These are phyloP conservation scores for Drosophila pectinifera DNA, from an alignment of 1,140 invertebrate species.

Conservation along the genomic window DNA sequence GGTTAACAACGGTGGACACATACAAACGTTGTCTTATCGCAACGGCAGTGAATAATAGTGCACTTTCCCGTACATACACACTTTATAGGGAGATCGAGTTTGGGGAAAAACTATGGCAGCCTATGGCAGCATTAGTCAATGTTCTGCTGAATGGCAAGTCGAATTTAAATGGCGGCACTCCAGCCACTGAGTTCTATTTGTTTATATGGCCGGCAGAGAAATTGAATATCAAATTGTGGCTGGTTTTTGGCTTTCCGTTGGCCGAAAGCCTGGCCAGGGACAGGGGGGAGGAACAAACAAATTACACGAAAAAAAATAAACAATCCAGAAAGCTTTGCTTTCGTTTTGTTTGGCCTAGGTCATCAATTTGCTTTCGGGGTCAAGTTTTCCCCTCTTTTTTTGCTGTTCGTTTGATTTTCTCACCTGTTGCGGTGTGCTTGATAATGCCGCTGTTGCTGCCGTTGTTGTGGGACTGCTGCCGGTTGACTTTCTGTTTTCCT, in stretches of 20 bases:
- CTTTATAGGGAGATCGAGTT: neutral
- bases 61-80: neutral
- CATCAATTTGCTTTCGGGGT: constrained; percentile 33
- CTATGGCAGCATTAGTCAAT: constrained; percentile 25
- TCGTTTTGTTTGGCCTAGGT: constrained; percentile 61
- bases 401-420: constrained; percentile 23
- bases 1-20: neutral
- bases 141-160: constrained; percentile 18
- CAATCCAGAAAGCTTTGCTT: constrained; percentile 11
- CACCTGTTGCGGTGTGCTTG: constrained; percentile 56
- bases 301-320: constrained; percentile 32
- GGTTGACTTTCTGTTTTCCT: constrained; percentile 56
- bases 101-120: neutral
- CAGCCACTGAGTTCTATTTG: constrained; percentile 4
- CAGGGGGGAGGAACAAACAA: neutral
- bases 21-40: constrained; percentile 16
- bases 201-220: constrained; percentile 25
- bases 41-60: constrained; percentile 4
- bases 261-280: constrained; percentile 2
- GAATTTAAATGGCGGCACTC: constrained; percentile 4
- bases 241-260: constrained; percentile 10
- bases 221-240: constrained; percentile 16
- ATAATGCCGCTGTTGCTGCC: constrained; percentile 16
- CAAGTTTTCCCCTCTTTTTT: constrained; percentile 12
- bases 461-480: constrained; percentile 40